phyloP scores from a whole-genome alignment of 1,140 invertebrate genomes.

The Drosophila auraria region DNA sequence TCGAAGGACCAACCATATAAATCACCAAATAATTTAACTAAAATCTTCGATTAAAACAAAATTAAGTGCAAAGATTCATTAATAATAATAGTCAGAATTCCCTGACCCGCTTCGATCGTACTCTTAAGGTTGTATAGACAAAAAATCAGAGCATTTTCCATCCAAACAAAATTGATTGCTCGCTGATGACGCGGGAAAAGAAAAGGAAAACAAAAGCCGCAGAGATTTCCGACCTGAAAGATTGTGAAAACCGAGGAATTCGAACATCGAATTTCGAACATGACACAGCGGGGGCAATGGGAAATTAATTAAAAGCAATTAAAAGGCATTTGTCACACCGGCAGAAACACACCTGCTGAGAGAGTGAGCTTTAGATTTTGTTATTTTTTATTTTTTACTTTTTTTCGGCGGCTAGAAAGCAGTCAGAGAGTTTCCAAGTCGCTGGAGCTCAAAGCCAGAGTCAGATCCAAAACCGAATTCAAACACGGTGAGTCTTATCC shows the following conservation, averaged over 20 bases:
- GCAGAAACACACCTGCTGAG: conserved; percentile 38
- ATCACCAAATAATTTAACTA: too few relatives aligned
- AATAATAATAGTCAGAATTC: neutral
- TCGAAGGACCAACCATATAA: too few relatives aligned
- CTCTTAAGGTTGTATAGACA: neutral
- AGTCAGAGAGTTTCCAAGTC: conserved; percentile 27
- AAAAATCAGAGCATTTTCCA: neutral
- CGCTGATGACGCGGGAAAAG: conserved; percentile 31
- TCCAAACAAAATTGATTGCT: conserved; percentile 22
- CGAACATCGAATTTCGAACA: conserved; percentile 25
- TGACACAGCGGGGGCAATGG: conserved; percentile 45
- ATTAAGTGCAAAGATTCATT: neutral
- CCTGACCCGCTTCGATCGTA: neutral
- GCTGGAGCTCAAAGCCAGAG: conserved; percentile 18
- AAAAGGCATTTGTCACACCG: conserved; percentile 69
- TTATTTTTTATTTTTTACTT: too few relatives aligned
- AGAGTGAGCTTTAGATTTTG: neutral
- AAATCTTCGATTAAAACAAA: too few relatives aligned
- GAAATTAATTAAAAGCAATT: conserved; percentile 70
- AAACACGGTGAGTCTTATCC: conserved; percentile 51
- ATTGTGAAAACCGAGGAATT: conserved; percentile 4
- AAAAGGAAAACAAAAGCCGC: conserved; percentile 27
- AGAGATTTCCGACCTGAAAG: conserved; percentile 31
- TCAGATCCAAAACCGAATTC: conserved; percentile 13
- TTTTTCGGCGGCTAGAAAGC: conserved; percentile 25